Evolutionary conservation across 1,140 invertebrate species (phyloP).

Genomic region (Helicoverpa armigera): DNA sequence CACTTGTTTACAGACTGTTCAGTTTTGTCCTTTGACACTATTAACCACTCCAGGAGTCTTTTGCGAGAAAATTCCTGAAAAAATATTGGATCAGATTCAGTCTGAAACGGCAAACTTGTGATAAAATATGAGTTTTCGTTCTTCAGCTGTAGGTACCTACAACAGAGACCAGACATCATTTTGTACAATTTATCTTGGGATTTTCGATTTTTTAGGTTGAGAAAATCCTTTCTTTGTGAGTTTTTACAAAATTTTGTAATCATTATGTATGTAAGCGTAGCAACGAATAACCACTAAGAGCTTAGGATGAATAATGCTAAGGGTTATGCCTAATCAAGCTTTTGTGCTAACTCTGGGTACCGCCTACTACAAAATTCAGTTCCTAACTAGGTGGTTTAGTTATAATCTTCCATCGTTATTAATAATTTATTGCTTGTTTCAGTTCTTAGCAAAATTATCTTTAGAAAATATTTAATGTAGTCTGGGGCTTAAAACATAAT

Average conservation of each 20-base stretch:
- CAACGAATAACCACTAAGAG: background rate
- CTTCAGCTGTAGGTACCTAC: too few relatives aligned
- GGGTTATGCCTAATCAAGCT: background rate
- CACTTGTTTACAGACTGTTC: background rate
- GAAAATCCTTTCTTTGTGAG: too few relatives aligned
- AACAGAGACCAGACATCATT: too few relatives aligned
- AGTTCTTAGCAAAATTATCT: background rate
- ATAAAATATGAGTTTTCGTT: too few relatives aligned
- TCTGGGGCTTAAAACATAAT: background rate
- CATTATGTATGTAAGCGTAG: too few relatives aligned
- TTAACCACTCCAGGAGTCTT: too few relatives aligned
- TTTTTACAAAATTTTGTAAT: too few relatives aligned
- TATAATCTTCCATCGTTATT: background rate
- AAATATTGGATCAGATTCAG: too few relatives aligned
- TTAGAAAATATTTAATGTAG: background rate
- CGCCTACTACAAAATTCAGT: slow-evolving; percentile 19
- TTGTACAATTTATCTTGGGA: too few relatives aligned
- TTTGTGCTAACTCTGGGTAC: background rate
- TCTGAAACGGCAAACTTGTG: too few relatives aligned
- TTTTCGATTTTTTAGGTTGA: too few relatives aligned
- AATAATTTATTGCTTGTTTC: background rate
- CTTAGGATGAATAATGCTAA: background rate
- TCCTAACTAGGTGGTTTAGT: background rate
- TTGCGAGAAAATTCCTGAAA: too few relatives aligned
- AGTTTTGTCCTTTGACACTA: background rate